Conservation (phyloP, 2,113 vertebrate genomes). For the Chiloscyllium plagiosum region DNA sequence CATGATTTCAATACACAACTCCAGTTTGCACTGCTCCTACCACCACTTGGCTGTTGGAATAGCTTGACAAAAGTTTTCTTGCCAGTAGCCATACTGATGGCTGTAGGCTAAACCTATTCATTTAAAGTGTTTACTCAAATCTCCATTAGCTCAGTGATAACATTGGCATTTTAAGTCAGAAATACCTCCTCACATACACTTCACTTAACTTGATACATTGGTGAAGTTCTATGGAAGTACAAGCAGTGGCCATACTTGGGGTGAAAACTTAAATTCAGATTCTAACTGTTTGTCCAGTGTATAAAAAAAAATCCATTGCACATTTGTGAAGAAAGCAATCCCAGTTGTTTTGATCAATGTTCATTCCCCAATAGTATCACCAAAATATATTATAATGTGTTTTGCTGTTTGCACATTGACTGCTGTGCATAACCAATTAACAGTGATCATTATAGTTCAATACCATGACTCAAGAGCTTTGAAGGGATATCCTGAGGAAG, state of each 20-base stretch:
- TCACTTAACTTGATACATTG: not conserved
- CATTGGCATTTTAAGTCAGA: not conserved
- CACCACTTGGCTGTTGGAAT: too few relatives aligned
- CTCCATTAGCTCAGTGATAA: not conserved
- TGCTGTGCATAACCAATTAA: not conserved
- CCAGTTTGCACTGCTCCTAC: too few relatives aligned
- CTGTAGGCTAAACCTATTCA: not conserved
- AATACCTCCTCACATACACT: not conserved
- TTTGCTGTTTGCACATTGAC: not conserved
- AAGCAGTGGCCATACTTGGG: not conserved
- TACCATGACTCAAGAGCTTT: not conserved
- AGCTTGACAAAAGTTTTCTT: not conserved
- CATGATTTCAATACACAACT: too few relatives aligned
- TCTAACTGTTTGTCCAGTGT: not conserved
- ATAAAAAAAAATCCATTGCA: not conserved
- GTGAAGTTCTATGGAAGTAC: not conserved
- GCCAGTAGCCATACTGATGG: not conserved
- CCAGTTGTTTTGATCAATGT: not conserved
- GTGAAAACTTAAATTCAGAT: not conserved
- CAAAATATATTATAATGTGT: not conserved
- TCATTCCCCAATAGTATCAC: not conserved
- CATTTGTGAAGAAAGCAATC: too few relatives aligned
- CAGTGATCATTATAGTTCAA: slow-evolving; percentile 1
- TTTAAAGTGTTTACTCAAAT: not conserved
- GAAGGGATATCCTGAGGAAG: not conserved